Conservation (phyloP, 2,888 invertebrate species). For the Perithous albicinctus region DNA sequence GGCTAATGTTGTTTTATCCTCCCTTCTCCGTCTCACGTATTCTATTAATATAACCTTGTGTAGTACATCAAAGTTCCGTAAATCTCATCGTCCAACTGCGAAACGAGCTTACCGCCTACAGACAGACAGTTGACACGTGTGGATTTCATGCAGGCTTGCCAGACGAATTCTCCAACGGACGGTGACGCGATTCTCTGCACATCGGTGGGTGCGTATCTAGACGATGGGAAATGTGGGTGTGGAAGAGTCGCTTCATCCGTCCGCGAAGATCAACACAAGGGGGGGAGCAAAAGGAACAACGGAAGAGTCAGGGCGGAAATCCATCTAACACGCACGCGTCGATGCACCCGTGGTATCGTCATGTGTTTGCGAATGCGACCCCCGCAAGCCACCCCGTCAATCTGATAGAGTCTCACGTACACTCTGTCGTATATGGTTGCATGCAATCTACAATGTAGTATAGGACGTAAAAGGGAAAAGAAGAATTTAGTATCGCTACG, state of each 20-base stretch:
- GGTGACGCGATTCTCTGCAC: neutral
- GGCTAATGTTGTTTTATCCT: neutral
- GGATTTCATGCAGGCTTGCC: neutral
- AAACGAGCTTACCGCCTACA: slow-evolving; percentile 1
- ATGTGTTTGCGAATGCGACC: slow-evolving; percentile 10
- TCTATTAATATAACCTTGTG: neutral
- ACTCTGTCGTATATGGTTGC: neutral
- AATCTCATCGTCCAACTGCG: slow-evolving; percentile 1
- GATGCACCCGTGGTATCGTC: neutral
- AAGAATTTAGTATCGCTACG: slow-evolving; percentile 13
- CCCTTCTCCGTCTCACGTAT: neutral
- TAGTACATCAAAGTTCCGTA: neutral
- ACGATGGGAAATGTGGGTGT: neutral
- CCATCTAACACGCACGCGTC: slow-evolving; percentile 11
- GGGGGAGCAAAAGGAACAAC: neutral
- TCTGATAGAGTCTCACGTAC: neutral
- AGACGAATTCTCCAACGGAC: slow-evolving; percentile 8
- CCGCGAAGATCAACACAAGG: slow-evolving; percentile 6
- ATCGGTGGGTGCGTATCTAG: neutral
- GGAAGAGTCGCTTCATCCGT: neutral
- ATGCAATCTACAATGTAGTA: neutral
- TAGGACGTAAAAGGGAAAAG: neutral
- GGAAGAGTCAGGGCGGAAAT: slow-evolving; percentile 7
- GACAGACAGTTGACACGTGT: neutral
- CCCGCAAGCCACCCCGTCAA: neutral